phyloP scores from a whole-genome alignment of 2,888 invertebrate genomes.

The Epirrhoe alternata region DNA sequence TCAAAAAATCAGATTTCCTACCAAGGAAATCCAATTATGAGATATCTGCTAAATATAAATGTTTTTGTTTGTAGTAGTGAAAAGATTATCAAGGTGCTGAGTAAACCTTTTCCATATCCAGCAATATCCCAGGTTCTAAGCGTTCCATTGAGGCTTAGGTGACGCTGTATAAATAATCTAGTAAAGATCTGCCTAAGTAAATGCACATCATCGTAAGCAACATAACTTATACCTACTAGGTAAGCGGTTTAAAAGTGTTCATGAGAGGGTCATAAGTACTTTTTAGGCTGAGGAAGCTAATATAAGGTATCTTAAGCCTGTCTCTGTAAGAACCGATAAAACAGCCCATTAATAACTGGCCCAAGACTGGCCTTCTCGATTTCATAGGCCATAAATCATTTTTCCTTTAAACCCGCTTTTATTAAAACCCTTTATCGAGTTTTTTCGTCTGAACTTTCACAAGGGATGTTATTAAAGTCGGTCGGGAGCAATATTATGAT shows the following conservation, averaged over 20 bases:
- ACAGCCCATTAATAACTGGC: constrained; percentile 4
- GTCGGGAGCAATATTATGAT: constrained; percentile 16
- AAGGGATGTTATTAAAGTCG: constrained; percentile 26
- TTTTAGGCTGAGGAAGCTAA: neutral
- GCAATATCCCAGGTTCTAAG: no score
- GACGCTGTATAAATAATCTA: no score
- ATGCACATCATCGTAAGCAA: no score
- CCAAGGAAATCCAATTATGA: neutral
- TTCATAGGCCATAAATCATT: constrained; percentile 15
- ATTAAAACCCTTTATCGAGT: constrained; percentile 20
- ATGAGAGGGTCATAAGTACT: neutral
- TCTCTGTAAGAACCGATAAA: constrained; percentile 1
- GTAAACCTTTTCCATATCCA: no score
- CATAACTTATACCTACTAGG: neutral
- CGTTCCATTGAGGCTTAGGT: no score
- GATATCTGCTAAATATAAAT: neutral
- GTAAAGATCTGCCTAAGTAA: no score
- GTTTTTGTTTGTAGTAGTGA: neutral
- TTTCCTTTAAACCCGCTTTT: constrained; percentile 5
- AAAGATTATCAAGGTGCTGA: no score
- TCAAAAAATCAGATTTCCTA: neutral
- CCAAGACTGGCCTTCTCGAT: constrained; percentile 12
- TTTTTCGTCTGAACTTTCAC: constrained; percentile 22
- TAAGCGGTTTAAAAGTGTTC: neutral
- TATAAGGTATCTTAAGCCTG: neutral